These are phyloP conservation scores for Macrostomum cliftonense DNA, from an alignment of 2,888 invertebrate genomes.

Conservation along the genomic window DNA sequence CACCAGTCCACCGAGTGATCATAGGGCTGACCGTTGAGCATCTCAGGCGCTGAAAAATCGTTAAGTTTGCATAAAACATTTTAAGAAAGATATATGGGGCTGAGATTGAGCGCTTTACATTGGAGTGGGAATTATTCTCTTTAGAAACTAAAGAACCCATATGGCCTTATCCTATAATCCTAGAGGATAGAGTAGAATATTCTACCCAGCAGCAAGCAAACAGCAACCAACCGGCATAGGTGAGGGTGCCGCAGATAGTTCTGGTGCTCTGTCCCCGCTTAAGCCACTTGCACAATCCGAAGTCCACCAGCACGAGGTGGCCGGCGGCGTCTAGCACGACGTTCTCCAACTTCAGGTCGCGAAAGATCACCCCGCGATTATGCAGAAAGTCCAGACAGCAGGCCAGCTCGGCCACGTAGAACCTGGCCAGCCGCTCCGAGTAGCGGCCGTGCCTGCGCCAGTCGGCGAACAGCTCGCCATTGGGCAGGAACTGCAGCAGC, in stretches of 20 bases:
- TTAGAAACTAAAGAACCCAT: no score
- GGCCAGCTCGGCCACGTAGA: conserved; percentile 70
- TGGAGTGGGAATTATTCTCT: no score
- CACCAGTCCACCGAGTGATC: conserved; percentile 83
- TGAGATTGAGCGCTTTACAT: no score
- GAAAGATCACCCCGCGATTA: conserved; percentile 69
- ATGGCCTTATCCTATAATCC: no score
- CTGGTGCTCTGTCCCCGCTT: conserved; percentile 55
- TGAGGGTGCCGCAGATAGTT: conserved; percentile 71
- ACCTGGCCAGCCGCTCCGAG: conserved; percentile 56
- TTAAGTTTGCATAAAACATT: no score
- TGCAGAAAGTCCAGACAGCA: conserved; percentile 47
- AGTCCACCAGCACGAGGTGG: conserved; percentile 67
- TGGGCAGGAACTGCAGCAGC: conserved; percentile 63
- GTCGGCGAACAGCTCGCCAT: conserved; percentile 61
- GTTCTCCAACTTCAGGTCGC: conserved; percentile 73
- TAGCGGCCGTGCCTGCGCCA: conserved; percentile 54
- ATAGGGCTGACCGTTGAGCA: conserved; percentile 56
- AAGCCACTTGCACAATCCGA: conserved; percentile 80
- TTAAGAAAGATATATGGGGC: no score
- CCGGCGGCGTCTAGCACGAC: conserved; percentile 60
- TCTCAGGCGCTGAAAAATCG: conserved; percentile 53
- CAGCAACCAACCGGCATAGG: conserved; percentile 34
- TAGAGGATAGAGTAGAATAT: no score
- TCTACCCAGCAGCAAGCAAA: no score